Conservation (phyloP, 2,113 vertebrate species). For the Mobula birostris region DNA sequence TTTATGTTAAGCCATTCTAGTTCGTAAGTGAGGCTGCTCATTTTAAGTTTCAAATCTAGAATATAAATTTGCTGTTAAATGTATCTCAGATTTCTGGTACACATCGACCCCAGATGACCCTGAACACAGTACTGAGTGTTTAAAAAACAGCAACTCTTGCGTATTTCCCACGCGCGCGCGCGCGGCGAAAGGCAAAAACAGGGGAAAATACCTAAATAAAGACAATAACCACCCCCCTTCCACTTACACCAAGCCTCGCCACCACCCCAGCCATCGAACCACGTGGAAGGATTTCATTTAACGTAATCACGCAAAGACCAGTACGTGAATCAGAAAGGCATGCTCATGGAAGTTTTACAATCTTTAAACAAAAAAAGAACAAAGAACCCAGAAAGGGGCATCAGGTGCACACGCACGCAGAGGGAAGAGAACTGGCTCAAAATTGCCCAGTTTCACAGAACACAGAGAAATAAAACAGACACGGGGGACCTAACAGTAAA, state of each 20-base stretch:
- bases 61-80: neutral
- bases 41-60: neutral
- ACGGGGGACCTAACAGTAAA: no score
- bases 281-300: neutral
- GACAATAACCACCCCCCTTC: neutral
- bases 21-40: neutral
- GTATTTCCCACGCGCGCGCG: no score
- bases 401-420: neutral
- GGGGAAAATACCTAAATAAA: neutral
- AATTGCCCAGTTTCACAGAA: neutral
- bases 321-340: neutral
- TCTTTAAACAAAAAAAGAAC: neutral
- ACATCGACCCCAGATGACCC: neutral
- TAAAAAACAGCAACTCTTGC: no score
- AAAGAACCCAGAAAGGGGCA: neutral
- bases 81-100: neutral
- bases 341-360: conserved; percentile 13
- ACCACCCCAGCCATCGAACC: neutral
- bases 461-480: neutral
- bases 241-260: neutral
- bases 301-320: neutral
- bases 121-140: neutral
- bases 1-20: neutral
- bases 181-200: neutral
- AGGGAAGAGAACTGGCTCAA: neutral